Percentiles rank a stretch among this genome's conserved stretches.
Conservation (phyloP, 2,888 invertebrate genomes). For the Hetaerina titia region DNA sequence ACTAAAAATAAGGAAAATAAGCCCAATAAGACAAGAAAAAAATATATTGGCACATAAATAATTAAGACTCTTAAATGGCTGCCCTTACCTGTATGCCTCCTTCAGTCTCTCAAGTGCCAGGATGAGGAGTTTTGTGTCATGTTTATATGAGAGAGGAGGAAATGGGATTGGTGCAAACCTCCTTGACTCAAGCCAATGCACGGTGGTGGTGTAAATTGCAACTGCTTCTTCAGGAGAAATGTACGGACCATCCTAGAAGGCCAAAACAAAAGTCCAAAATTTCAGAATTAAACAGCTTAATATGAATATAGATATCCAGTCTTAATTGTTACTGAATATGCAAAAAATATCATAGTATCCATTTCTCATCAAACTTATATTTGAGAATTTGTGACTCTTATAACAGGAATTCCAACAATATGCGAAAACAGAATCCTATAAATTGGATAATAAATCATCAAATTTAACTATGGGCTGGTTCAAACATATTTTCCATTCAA, state of each 20-base stretch:
- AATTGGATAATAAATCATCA: no score
- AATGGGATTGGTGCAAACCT: constrained; percentile 99
- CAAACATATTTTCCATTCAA: no score
- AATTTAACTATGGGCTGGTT: no score
- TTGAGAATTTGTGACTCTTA: no score
- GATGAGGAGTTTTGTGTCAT: constrained; percentile 98
- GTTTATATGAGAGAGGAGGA: constrained; percentile 99
- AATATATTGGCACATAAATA: background rate
- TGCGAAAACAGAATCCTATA: no score
- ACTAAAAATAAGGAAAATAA: constrained; percentile 79
- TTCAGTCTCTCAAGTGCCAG: constrained; percentile 97
- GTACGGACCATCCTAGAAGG: constrained; percentile 95
- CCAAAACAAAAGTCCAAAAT: constrained; percentile 56
- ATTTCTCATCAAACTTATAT: no score
- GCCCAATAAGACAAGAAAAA: background rate
- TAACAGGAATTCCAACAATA: no score
- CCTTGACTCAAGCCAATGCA: constrained; percentile 99
- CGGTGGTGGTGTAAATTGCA: constrained; percentile 99
- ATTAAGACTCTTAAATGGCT: background rate
- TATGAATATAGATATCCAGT: background rate
- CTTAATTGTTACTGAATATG: background rate
- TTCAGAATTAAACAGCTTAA: background rate
- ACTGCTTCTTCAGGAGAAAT: constrained; percentile 99
- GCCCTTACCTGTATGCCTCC: constrained; percentile 89
- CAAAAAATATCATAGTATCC: background rate